Base-by-base conservation (phyloP, 1,140 invertebrate species). In the Leptestheria dahalacensis region DNA sequence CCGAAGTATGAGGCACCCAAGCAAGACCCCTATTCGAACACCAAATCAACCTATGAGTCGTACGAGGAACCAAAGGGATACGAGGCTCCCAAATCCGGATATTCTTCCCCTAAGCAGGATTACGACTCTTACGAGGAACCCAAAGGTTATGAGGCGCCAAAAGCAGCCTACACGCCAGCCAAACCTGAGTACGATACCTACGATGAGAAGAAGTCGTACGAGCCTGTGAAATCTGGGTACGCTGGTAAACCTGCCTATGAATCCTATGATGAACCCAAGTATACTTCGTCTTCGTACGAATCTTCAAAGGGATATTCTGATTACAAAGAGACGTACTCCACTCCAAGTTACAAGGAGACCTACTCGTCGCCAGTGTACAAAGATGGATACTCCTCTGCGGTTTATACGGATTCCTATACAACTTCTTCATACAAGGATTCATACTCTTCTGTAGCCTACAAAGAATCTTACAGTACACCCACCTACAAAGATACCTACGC, bases 121-220 rank as follows among this genome's bases (percentile, higher is more conserved):
- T 10, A 11, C 21, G 1, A 21, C 21, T 3, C 18, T 24, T 51
- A 41, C 46, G 28, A 51, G 48, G 3, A 25, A n/a, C 18, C 28
- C 41, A 46, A 58, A 12, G n/a, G n/a, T n/a, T 49, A 26, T 48
- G 50, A 52, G 50, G n/a, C n/a, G n/a, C n/a, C n/a, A n/a, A n/a
- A n/a, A n/a, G n/a, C 12, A 52, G 50, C 50, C 50, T 3, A 1
- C 11, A 52, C 20, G 15, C 33, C 6, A 41, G 33, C n/a, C n/a
- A 15, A 41, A 41, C 33, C 33, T 15, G 15, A 41, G 33, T 41
- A 41, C 33, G 33, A 41, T 15, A 20, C 50, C 21, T 20, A 11
- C 50, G 50, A 52, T n/a, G n/a, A n/a, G n/a, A 41, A 53, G 18
- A 28, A 12, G 23, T n/a, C 51, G 1, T 61, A 61, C n/a, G 54